Evolutionary conservation across 2,113 vertebrate species (phyloP).

Genomic region (Centrocercus urophasianus): DNA sequence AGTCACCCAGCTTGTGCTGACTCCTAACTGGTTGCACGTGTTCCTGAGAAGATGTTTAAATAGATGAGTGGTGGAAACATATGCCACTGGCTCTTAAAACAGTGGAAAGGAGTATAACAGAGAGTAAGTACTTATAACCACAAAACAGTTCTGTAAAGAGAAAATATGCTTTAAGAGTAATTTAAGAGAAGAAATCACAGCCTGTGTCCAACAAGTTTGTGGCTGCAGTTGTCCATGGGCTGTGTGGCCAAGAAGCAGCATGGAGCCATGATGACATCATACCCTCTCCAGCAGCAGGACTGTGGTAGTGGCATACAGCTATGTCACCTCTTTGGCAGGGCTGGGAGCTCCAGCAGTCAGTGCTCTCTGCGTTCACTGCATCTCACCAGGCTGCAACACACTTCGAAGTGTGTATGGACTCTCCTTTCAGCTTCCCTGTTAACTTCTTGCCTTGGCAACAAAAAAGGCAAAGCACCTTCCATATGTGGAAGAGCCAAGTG

Average conservation of each 20-base stretch:
- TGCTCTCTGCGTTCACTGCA: not conserved
- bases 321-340: not conserved
- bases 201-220: not conserved
- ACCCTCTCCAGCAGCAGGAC: not conserved
- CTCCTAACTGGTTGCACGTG: not conserved
- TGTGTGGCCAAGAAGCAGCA: not conserved
- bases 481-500: not conserved
- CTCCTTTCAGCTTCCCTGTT: not conserved
- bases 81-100: constrained; percentile 42
- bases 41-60: constrained; percentile 27
- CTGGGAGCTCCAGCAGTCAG: not conserved
- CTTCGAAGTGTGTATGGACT: not conserved
- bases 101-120: constrained; percentile 31
- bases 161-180: not conserved
- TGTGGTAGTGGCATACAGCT: not conserved
- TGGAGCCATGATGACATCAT: not conserved
- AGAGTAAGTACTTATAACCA: constrained; percentile 50
- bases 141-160: constrained; percentile 35
- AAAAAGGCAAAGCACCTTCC: not conserved
- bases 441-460: not conserved
- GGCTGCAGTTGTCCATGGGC: not conserved
- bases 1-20: not conserved
- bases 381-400: not conserved
- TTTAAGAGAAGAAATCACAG: not conserved
- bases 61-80: constrained; percentile 42